These are phyloP conservation scores for Thalassoma bifasciatum DNA, from an alignment of 2,113 vertebrate species.

Conservation along the genomic window DNA sequence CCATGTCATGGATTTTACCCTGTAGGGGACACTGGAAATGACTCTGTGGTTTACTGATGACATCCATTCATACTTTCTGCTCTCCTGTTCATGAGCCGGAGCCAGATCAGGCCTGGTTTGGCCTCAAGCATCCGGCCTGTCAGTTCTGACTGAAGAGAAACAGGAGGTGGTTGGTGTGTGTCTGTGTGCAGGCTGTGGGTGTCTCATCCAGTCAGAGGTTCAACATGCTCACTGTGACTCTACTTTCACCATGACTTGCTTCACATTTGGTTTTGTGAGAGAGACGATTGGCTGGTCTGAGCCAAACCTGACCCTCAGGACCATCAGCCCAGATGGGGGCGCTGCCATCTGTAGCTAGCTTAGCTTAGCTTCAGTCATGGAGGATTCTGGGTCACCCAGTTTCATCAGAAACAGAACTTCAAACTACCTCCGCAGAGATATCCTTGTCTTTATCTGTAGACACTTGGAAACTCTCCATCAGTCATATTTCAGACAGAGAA, in stretches of 20 bases:
- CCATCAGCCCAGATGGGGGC: not conserved
- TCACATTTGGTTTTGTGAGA: not conserved
- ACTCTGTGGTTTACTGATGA: not conserved
- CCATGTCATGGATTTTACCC: no score
- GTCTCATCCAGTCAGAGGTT: not conserved
- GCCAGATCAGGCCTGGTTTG: not conserved
- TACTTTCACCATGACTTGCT: not conserved
- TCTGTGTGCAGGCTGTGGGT: not conserved
- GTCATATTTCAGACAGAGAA: no score
- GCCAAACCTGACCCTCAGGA: not conserved
- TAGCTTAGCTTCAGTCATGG: not conserved
- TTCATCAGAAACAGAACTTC: constrained; percentile 9
- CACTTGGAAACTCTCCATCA: no score
- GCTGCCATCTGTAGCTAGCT: constrained; percentile 8
- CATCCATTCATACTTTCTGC: not conserved
- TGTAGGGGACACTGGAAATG: not conserved
- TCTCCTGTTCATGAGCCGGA: not conserved
- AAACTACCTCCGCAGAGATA: no score
- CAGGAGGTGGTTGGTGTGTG: no score
- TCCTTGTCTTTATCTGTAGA: no score
- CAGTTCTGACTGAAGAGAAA: no score
- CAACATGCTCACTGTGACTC: no score
- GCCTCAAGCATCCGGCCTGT: no score
- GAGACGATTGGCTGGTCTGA: not conserved
- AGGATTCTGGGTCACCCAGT: constrained; percentile 16